Conservation (phyloP, 1,140 invertebrate genomes). For the Portunus trituberculatus region DNA sequence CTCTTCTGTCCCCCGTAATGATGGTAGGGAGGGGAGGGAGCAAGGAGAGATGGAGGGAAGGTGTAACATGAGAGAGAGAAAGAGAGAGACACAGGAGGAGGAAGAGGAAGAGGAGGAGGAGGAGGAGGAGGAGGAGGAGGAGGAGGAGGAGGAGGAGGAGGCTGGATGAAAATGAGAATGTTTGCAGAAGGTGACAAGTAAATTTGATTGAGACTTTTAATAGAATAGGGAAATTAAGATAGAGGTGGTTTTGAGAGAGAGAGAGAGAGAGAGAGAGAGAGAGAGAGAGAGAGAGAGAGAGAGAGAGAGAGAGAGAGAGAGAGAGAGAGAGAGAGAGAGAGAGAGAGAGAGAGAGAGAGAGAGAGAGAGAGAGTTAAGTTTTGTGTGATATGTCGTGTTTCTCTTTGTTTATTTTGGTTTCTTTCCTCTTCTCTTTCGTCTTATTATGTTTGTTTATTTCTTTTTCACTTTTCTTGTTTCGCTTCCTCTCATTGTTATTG, state of each 20-base stretch:
- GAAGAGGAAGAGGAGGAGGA: background rate
- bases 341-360: conserved; percentile 28
- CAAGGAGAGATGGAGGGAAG: no score
- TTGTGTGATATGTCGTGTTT: no score
- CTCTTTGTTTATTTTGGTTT: no score
- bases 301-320: conserved; percentile 6
- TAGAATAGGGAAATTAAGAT: no score
- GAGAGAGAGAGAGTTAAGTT: background rate
- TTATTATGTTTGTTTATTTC: no score
- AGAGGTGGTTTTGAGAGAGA: background rate
- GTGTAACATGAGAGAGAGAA: background rate
- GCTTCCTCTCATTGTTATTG: no score
- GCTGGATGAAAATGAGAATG: background rate
- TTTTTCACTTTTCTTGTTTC: no score
- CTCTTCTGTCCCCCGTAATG: no score
- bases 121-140: background rate
- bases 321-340: background rate
- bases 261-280: conserved; percentile 28
- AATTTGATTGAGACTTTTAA: background rate
- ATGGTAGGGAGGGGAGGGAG: no score
- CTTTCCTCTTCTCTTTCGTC: no score
- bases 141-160: background rate
- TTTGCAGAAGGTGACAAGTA: background rate
- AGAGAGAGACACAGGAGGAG: background rate
- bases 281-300: conserved; percentile 4